Evolutionary conservation across 2,888 invertebrate genomes (phyloP).

Genomic region (Notocelia uddmanniana): DNA sequence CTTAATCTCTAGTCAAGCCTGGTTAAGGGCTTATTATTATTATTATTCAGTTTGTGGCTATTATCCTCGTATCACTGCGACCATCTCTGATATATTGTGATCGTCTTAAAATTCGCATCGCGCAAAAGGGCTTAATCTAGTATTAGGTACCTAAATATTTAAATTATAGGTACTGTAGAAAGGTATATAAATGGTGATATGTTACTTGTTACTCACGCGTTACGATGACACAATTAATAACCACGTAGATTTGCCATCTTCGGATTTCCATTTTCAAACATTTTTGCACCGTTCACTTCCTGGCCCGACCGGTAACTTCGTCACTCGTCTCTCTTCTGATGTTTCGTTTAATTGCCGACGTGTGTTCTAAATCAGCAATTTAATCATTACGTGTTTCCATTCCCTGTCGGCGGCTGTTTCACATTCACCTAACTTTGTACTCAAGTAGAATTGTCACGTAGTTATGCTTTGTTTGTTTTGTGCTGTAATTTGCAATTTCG

Average conservation of each 20-base stretch:
- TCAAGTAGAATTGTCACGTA: slow-evolving; percentile 41
- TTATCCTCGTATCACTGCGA: too few species aligned
- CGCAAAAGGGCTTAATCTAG: too few species aligned
- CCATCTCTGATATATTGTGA: too few species aligned
- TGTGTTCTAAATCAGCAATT: slow-evolving; percentile 36
- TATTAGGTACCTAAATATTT: too few species aligned
- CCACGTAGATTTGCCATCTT: slow-evolving; percentile 61
- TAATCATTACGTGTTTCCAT: slow-evolving; percentile 45
- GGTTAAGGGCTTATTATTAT: too few species aligned
- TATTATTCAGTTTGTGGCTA: too few species aligned
- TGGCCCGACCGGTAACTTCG: slow-evolving; percentile 55
- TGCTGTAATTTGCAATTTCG: slow-evolving; percentile 26
- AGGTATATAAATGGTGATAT: slow-evolving; percentile 23
- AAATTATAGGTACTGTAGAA: not conserved
- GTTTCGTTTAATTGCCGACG: slow-evolving; percentile 56
- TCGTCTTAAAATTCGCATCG: too few species aligned
- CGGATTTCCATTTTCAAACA: slow-evolving; percentile 79
- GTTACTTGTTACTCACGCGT: slow-evolving; percentile 58
- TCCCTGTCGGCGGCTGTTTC: slow-evolving; percentile 25
- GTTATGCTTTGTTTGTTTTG: slow-evolving; percentile 40
- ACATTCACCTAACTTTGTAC: slow-evolving; percentile 25
- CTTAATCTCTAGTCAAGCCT: too few species aligned
- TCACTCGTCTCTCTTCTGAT: slow-evolving; percentile 52
- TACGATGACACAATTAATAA: slow-evolving; percentile 66
- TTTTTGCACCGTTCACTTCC: slow-evolving; percentile 62